Evolutionary conservation across 92 coral and sea anemone genomes (phyloP), one percentile per base, ranked within the genome.

Genomic region (Epizoanthus ramosus): DNA sequence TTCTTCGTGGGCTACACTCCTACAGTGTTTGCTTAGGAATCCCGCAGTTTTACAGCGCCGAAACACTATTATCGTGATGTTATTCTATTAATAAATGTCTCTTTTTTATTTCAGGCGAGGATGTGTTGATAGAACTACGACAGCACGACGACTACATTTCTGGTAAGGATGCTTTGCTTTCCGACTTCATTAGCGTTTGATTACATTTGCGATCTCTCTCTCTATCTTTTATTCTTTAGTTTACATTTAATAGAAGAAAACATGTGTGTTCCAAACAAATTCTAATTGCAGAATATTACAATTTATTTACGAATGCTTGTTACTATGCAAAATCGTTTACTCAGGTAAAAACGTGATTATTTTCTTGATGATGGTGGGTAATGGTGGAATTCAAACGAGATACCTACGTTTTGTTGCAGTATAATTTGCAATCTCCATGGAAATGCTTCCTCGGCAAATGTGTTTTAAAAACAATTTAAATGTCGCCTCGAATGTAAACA

Each of bases 61-160:
- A 14, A 57, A 52, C 16, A 28, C 35, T 47, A 10, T 81, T 64
- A 73, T 71, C 21, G 47, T 21, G 24, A 25, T 21, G 22, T 57
- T 28, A 6, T 57, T 57, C 50, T 16, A 10, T 53, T 39, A 54
- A 56, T n/a, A 58, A 57, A 66, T 56, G 13, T 43, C 14, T 23
- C 58, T 35, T 41, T 53, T 61, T 77, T 37, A 57, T 77, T 84
- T 28, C 19, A 96, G 99, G 99, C 5, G 99, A 96, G 83, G 99
- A 96, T 63, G 93, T 96, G 6, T 71, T 92, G 84, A 83, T 94
- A 2, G 99, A 96, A 81, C 84, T 96, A 10, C 79, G 96, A 24
- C 99, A 96, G 33, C 99, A 96, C 79, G 99, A 96, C 73, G 99
- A 96, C 68, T 96, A 96, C 56, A 87, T 96, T 21, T 94, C 99